Evolutionary conservation across 2,113 vertebrate species (phyloP).

Genomic region (Sinocyclocheilus grahami): DNA sequence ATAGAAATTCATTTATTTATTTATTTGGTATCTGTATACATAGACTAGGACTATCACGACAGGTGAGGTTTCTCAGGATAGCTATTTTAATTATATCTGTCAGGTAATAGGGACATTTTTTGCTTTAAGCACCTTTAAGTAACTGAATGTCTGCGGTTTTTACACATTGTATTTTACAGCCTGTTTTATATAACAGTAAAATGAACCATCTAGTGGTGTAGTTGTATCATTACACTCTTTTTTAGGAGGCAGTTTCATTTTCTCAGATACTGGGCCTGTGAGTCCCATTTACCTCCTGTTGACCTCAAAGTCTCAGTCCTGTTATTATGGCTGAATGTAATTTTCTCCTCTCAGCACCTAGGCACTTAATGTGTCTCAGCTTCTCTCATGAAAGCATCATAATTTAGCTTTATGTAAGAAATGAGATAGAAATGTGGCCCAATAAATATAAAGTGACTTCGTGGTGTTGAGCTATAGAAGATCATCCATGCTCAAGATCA

Average conservation of each 20-base stretch:
- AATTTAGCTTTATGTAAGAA: background rate
- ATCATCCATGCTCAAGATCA: background rate
- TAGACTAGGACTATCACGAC: too few species aligned
- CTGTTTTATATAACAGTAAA: constrained; percentile 30
- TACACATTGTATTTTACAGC: constrained; percentile 10
- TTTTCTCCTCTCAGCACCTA: background rate
- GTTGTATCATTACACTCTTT: constrained; percentile 31
- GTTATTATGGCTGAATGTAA: background rate
- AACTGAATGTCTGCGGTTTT: background rate
- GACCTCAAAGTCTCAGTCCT: background rate
- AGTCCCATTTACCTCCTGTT: constrained; percentile 37
- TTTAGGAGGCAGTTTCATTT: background rate
- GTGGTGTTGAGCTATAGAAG: constrained; percentile 2
- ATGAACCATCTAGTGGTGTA: constrained; percentile 50
- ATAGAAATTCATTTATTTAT: too few species aligned
- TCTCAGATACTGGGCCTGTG: constrained; percentile 3
- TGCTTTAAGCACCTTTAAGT: background rate
- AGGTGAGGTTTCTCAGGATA: background rate
- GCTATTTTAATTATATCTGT: background rate
- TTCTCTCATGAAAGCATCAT: background rate
- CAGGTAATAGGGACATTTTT: background rate
- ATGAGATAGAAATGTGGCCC: background rate
- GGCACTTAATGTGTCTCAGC: background rate
- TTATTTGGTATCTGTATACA: too few species aligned
- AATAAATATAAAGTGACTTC: background rate